These are phyloP conservation scores for Sycobia sp. DNA, from an alignment of 1,140 invertebrate species.

Conservation along the genomic window DNA sequence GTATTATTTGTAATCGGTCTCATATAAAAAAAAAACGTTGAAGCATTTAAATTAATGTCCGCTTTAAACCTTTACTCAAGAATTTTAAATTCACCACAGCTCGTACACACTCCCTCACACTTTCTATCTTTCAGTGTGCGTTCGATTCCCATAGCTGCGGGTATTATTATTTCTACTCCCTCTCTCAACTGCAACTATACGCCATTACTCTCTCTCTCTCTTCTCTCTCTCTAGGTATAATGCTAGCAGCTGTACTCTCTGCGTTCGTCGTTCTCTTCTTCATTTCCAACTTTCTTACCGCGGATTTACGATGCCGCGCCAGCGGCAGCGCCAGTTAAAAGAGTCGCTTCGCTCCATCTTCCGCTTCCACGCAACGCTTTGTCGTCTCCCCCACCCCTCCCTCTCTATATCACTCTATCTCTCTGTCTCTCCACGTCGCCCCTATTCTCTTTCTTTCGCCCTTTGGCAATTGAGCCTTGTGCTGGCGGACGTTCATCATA, in stretches of 20 bases:
- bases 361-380: background rate
- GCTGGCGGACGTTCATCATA: background rate
- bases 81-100: too few relatives aligned
- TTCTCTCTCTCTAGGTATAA: background rate
- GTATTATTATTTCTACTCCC: background rate
- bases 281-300: constrained; percentile 33
- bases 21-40: too few relatives aligned
- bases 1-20: too few relatives aligned
- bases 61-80: too few relatives aligned
- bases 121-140: background rate
- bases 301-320: constrained; percentile 38
- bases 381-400: background rate
- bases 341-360: constrained; percentile 8
- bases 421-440: too few relatives aligned
- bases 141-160: background rate
- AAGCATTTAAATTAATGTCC: too few relatives aligned
- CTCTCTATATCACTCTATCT: too few relatives aligned
- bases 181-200: too few relatives aligned
- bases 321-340: constrained; percentile 35
- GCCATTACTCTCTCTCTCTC: background rate
- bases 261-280: constrained; percentile 16
- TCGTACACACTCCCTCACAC: too few relatives aligned
- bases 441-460: background rate
- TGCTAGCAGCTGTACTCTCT: background rate
- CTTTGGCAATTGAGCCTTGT: constrained; percentile 7